Percentiles rank a stretch among this genome's conserved stretches.
These are phyloP conservation scores for Oxyura jamaicensis DNA, from an alignment of 2,113 vertebrate species.

Conservation along the genomic window DNA sequence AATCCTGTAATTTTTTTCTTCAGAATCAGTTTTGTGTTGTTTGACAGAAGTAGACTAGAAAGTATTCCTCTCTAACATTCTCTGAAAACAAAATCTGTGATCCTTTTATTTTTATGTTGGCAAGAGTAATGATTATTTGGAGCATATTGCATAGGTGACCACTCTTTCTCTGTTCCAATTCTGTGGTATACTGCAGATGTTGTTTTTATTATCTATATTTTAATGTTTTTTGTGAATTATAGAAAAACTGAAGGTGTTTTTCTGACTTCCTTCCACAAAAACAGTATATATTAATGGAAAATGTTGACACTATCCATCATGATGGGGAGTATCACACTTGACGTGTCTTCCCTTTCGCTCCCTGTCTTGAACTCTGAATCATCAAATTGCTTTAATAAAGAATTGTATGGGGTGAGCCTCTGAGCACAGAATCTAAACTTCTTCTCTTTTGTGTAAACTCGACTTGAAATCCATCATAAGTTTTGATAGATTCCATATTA, in stretches of 20 bases:
- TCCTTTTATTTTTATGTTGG: neutral
- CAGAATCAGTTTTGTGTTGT: neutral
- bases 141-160: neutral
- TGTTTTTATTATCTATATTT: neutral
- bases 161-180: neutral
- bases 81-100: neutral
- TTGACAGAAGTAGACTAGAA: neutral
- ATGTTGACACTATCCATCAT: neutral
- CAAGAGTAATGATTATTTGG: neutral
- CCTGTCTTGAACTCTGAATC: neutral
- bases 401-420: neutral
- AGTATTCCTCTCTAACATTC: neutral
- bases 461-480: neutral
- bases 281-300: neutral
- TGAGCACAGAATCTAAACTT: neutral
- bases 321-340: neutral
- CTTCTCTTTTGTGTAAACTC: neutral
- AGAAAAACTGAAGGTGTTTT: neutral
- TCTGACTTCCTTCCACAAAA: neutral
- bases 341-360: neutral
- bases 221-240: neutral
- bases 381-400: too few species aligned
- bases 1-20: neutral
- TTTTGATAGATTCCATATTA: neutral
- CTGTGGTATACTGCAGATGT: neutral